Evolutionary conservation across 2,113 vertebrate genomes (phyloP).

Genomic region (Sialia sialis): DNA sequence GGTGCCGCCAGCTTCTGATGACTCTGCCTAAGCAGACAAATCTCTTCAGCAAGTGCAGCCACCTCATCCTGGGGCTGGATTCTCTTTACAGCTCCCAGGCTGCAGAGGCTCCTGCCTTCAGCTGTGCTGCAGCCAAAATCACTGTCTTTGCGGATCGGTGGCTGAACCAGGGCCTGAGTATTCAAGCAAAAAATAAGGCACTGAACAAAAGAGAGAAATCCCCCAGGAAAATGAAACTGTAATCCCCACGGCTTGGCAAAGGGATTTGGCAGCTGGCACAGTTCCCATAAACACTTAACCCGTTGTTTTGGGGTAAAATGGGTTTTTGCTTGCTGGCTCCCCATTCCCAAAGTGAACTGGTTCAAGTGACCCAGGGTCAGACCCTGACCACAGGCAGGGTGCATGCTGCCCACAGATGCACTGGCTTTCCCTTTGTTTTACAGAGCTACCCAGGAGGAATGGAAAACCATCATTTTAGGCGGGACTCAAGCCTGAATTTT

Average conservation of each 20-base stretch:
- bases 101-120: not conserved
- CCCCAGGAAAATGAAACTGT: slow-evolving; percentile 50
- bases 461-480: not conserved
- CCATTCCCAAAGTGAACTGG: not conserved
- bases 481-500: not conserved
- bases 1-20: not conserved
- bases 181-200: slow-evolving; percentile 27
- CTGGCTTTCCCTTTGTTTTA: not conserved
- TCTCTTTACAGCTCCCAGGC: not conserved
- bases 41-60: not conserved
- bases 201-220: slow-evolving; percentile 47
- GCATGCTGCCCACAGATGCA: not conserved
- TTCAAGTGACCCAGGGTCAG: not conserved
- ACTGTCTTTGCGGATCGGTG: not conserved
- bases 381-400: not conserved
- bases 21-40: not conserved
- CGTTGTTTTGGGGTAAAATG: not conserved
- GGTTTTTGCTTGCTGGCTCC: not conserved
- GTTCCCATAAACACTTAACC: slow-evolving; percentile 19
- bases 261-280: slow-evolving; percentile 28
- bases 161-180: not conserved
- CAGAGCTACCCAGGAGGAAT: not conserved
- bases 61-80: not conserved
- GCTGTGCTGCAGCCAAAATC: not conserved
- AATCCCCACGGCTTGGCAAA: slow-evolving; percentile 40